Percentiles rank a stretch among this genome's conserved stretches.
phyloP scores from a whole-genome alignment of 2,797 vertebrate species.

The Myiotriccus ornatus region DNA sequence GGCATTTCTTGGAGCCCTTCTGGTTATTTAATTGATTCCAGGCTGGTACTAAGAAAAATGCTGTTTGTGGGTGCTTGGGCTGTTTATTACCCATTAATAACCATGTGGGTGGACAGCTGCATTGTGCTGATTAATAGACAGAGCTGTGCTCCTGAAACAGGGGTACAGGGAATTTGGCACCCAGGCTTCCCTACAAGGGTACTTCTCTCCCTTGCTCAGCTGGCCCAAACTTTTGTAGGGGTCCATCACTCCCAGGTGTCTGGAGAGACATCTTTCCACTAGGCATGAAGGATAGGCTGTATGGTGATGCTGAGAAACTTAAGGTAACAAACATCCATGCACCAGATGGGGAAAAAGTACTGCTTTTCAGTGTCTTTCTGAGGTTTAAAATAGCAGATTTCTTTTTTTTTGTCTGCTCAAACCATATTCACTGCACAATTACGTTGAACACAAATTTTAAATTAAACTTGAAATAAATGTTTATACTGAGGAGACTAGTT shows the following conservation, averaged over 20 bases:
- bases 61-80: neutral
- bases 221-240: neutral
- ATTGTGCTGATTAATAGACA: neutral
- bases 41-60: slow-evolving; percentile 7
- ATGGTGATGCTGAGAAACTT: neutral
- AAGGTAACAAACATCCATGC: neutral
- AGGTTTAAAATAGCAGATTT: neutral
- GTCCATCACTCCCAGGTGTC: fast-evolving
- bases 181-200: neutral
- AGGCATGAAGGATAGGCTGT: neutral
- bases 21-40: slow-evolving; percentile 34
- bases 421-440: neutral
- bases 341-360: neutral
- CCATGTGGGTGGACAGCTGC: neutral
- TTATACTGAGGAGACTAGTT: neutral
- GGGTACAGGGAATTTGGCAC: neutral
- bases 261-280: fast-evolving
- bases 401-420: neutral
- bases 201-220: neutral
- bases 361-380: neutral
- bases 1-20: neutral
- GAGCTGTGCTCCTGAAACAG: neutral
- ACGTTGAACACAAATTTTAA: fast-evolving
- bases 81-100: slow-evolving; percentile 37
- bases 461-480: neutral